Percentiles rank a stretch among this genome's conserved stretches.
These are phyloP conservation scores for Mohoua ochrocephala DNA, from an alignment of 2,113 vertebrate species.

Conservation along the genomic window DNA sequence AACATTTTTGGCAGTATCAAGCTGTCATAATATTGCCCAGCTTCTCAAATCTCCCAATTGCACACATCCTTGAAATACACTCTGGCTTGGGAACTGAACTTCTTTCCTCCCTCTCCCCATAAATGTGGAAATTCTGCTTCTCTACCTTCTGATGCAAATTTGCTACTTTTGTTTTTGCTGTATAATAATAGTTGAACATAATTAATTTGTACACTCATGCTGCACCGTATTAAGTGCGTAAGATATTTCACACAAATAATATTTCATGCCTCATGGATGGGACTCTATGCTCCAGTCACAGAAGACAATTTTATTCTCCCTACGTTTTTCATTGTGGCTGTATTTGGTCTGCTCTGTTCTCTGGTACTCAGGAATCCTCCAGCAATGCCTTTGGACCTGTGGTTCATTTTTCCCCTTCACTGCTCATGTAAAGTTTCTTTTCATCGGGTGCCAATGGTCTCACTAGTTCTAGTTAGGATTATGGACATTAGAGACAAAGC, in stretches of 20 bases:
- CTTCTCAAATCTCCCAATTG: background rate
- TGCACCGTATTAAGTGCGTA: background rate
- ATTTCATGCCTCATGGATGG: background rate
- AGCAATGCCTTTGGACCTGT: background rate
- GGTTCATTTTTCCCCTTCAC: background rate
- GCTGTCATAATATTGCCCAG: background rate
- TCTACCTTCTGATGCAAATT: background rate
- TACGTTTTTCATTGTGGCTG: background rate
- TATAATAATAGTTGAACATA: background rate
- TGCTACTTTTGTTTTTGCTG: background rate
- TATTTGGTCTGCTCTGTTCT: background rate
- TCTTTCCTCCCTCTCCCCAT: background rate
- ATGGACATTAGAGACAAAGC: background rate
- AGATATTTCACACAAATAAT: background rate
- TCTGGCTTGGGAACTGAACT: background rate
- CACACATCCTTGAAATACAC: background rate
- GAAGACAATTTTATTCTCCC: background rate
- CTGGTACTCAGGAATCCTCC: background rate
- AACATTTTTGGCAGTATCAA: background rate
- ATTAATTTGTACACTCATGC: background rate
- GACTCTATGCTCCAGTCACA: background rate
- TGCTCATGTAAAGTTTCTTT: background rate
- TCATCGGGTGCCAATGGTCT: background rate
- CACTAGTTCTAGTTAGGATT: background rate
- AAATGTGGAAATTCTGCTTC: background rate